Conservation (phyloP, 2,797 vertebrate species). For the Malacoraja senta region DNA sequence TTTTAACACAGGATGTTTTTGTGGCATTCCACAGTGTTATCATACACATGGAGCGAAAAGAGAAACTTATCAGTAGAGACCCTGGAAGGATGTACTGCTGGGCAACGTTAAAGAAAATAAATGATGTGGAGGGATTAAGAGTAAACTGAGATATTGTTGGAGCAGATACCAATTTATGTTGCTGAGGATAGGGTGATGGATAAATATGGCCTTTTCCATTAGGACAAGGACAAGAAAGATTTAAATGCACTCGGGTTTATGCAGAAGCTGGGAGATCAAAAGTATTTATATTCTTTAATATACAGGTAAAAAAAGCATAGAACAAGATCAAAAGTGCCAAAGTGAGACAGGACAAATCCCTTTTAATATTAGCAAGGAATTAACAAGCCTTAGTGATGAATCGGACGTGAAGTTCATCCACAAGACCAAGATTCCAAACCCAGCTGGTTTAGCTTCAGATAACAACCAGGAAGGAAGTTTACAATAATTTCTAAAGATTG, state of each 20-base stretch:
- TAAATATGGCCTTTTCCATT: too few relatives aligned
- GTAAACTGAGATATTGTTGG: background rate
- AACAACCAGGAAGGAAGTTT: background rate
- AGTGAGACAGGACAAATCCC: too few relatives aligned
- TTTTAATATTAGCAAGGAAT: too few relatives aligned
- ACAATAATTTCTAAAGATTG: too few relatives aligned
- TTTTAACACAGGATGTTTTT: background rate
- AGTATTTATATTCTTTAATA: too few relatives aligned
- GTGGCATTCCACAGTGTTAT: background rate
- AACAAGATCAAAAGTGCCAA: too few relatives aligned
- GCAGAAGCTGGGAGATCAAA: background rate
- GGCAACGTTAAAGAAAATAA: background rate
- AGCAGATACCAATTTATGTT: background rate
- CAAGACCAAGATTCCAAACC: background rate
- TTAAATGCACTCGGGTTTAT: background rate
- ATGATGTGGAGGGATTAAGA: background rate
- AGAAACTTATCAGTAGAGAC: too few relatives aligned
- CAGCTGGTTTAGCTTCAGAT: background rate
- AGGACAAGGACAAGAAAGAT: too few relatives aligned
- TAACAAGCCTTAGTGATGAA: too few relatives aligned
- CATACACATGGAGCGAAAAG: too few relatives aligned
- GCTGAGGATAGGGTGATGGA: background rate
- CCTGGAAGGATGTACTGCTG: background rate
- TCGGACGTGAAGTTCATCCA: background rate
- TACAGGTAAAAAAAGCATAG: too few relatives aligned